Evolutionary conservation across 2,888 invertebrate genomes (phyloP).

Genomic region (Clunio marinus): DNA sequence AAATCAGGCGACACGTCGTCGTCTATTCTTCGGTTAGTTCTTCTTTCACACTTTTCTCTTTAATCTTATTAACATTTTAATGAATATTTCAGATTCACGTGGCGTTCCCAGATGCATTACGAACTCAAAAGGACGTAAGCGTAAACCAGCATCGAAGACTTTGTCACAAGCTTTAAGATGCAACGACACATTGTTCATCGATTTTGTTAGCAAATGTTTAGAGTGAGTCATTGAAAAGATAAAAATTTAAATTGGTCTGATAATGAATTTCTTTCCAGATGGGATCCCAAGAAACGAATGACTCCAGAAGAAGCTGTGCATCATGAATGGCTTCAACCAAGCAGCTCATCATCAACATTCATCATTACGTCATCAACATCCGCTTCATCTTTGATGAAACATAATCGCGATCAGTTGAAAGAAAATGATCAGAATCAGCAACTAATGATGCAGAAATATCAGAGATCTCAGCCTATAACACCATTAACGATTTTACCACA

Average conservation of each 20-base stretch:
- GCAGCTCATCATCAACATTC: conserved; percentile 50
- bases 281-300: conserved; percentile 89
- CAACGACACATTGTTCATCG: conserved; percentile 82
- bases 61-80: neutral
- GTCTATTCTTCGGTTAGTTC: conserved; percentile 75
- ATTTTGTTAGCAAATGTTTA: conserved; percentile 84
- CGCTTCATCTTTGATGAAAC: conserved; percentile 45
- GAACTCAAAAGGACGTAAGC: conserved; percentile 89
- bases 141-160: conserved; percentile 79
- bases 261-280: conserved; percentile 61
- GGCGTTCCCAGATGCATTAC: conserved; percentile 86
- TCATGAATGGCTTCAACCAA: conserved; percentile 77
- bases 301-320: conserved; percentile 86
- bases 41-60: neutral
- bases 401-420: conserved; percentile 40
- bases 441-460: conserved; percentile 40
- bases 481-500: conserved; percentile 47
- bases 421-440: conserved; percentile 41
- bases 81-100: conserved; percentile 67
- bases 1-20: conserved; percentile 75
- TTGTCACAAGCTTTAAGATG: conserved; percentile 77
- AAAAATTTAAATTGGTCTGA: too few relatives aligned
- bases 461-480: conserved; percentile 44
- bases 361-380: conserved; percentile 47
- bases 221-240: conserved; percentile 62